A percentile compares a stretch with the other conserved stretches of the same genome.
These are phyloP conservation scores for Oostethus manadensis DNA, from an alignment of 2,113 vertebrate genomes.

Conservation along the genomic window DNA sequence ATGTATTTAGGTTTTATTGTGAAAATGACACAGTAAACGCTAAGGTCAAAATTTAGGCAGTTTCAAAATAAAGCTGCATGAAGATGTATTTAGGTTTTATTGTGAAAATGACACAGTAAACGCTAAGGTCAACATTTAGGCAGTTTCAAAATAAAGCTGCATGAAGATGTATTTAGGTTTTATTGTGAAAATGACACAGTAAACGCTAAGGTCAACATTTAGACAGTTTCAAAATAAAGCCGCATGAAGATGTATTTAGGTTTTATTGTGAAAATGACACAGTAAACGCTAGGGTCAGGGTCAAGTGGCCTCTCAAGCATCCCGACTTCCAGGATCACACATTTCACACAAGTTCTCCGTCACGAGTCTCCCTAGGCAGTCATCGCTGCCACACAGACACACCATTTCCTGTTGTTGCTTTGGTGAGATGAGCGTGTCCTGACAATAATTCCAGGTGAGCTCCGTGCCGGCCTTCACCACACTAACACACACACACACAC, in stretches of 20 bases:
- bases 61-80: no score
- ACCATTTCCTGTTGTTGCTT: conserved; percentile 74
- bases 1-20: background rate
- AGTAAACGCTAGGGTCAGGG: background rate
- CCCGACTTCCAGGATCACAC: background rate
- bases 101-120: no score
- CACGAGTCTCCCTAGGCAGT: conserved; percentile 74
- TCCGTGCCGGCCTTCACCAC: conserved; percentile 83
- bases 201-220: no score
- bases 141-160: no score
- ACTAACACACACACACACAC: conserved; percentile 58
- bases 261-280: background rate
- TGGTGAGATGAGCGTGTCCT: conserved; percentile 62
- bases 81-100: no score
- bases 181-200: no score
- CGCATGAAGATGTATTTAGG: background rate
- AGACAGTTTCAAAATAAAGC: no score
- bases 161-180: no score
- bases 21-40: background rate
- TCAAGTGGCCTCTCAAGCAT: conserved; percentile 9
- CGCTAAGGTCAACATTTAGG: no score
- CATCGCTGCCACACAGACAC: conserved; percentile 76
- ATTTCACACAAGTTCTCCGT: conserved; percentile 23
- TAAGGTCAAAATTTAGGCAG: no score
- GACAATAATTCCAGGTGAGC: conserved; percentile 87